Conservation (phyloP, 2,888 invertebrate species). For the Pecten maximus region DNA sequence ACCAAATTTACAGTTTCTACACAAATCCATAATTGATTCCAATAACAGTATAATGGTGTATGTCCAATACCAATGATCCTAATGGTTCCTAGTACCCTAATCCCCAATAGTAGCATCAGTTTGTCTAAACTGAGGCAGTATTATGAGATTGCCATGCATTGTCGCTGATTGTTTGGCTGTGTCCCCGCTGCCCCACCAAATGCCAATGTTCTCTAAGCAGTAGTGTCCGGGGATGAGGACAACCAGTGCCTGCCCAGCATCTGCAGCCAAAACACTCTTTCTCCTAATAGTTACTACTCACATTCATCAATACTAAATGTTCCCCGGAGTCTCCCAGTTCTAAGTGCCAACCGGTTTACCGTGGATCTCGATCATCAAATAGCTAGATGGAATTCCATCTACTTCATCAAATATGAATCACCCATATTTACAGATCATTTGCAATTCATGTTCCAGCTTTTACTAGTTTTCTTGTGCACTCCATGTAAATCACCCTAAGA, state of each 20-base stretch:
- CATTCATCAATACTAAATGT: constrained; percentile 35
- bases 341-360: constrained; percentile 22
- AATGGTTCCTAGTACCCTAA: background rate
- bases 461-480: background rate
- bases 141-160: background rate
- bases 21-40: background rate
- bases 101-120: background rate
- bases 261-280: background rate
- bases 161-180: background rate
- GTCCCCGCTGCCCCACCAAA: background rate
- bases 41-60: background rate
- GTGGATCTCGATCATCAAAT: background rate
- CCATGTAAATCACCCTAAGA: background rate
- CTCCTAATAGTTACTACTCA: constrained; percentile 12
- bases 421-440: constrained; percentile 33
- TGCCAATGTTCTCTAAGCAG: background rate
- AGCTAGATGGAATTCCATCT: constrained; percentile 30
- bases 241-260: background rate
- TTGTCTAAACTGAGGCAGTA: background rate
- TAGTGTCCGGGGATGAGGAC: constrained; percentile 16
- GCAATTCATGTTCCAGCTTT: background rate
- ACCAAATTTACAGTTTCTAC: background rate
- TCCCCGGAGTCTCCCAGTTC: background rate
- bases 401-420: constrained; percentile 33
- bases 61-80: background rate